These are phyloP conservation scores for Sarcophaga rosellei DNA, from an alignment of 2,888 invertebrate species.

Conservation along the genomic window DNA sequence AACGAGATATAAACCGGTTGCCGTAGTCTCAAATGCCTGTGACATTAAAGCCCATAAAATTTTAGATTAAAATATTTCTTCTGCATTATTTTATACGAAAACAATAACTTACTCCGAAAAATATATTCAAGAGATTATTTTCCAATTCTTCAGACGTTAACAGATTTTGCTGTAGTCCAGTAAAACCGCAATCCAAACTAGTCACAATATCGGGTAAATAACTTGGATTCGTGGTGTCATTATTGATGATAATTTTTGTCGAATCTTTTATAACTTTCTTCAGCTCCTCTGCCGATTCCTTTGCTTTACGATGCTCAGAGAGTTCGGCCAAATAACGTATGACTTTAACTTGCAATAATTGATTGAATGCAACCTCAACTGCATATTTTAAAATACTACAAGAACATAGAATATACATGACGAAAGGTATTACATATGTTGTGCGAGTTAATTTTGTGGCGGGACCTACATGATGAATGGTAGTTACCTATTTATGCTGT, in stretches of 20 bases:
- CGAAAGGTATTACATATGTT: too few species aligned
- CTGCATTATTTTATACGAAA: too few species aligned
- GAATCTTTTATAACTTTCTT: too few species aligned
- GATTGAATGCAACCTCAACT: neutral
- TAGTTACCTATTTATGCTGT: too few species aligned
- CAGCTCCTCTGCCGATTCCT: neutral
- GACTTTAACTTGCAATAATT: neutral
- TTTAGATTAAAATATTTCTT: too few species aligned
- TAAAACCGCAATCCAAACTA: neutral
- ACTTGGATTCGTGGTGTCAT: neutral
- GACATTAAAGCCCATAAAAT: too few species aligned
- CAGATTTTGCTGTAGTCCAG: neutral
- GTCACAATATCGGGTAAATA: neutral
- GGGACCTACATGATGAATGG: too few species aligned
- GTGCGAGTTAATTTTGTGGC: too few species aligned
- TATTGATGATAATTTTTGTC: neutral
- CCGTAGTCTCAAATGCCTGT: constrained; percentile 76
- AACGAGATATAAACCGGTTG: constrained; percentile 72
- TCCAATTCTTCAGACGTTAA: neutral
- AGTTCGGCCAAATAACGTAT: neutral
- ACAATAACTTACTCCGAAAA: neutral
- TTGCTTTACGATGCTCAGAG: neutral
- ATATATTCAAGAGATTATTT: neutral
- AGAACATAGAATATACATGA: too few species aligned
- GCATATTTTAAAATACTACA: neutral